Evolutionary conservation across 2,888 invertebrate genomes (phyloP), one percentile per base, ranked within the genome.

Genomic region (Philereme transversata): DNA sequence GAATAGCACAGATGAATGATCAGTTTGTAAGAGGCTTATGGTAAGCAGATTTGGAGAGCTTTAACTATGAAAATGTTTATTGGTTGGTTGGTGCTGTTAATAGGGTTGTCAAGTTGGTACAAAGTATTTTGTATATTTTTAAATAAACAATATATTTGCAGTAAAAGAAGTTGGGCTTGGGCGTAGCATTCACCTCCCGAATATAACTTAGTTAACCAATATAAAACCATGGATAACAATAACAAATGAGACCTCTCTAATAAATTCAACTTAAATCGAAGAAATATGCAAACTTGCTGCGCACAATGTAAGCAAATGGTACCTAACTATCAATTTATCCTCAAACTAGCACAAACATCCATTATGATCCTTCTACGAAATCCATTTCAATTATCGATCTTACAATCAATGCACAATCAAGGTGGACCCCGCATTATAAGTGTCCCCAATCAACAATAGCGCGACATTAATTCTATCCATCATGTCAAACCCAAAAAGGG

Each of bases 401-500:
- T 67, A 71, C 74, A 82, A 83, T 86, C 87, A 86, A 84, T 81
- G 80, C 77, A 80, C 75, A 81, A 83, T 81, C 80, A 79, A 82
- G 81, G 78, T 76, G 73, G 79, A 78, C 75, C 70, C 75, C 22
- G 22, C 78, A 84, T 84, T 82, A 79, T 82, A 82, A 84, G 79
- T 89, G 90, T 90, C 90, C 82, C 90, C 90, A 88, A 90, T 89
- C 87, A 85, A 90, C 90, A 91, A 91, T 90, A 86, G 76, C 81
- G 82, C 83, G 89, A 90, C 90, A 90, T 89, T 89, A 89, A 90
- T 90, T 90, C 89, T 90, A 91, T 92, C 88, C 89, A 91, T 92
- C 91, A 90, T 88, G 85, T 84, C 81, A 77, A 81, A 78, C 87
- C 88, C 81, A 88, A 91, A 90, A 91, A 90, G 90, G 91, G 90